These are phyloP conservation scores for Penaeus chinensis DNA, from an alignment of 1,140 invertebrate genomes.

Conservation along the genomic window DNA sequence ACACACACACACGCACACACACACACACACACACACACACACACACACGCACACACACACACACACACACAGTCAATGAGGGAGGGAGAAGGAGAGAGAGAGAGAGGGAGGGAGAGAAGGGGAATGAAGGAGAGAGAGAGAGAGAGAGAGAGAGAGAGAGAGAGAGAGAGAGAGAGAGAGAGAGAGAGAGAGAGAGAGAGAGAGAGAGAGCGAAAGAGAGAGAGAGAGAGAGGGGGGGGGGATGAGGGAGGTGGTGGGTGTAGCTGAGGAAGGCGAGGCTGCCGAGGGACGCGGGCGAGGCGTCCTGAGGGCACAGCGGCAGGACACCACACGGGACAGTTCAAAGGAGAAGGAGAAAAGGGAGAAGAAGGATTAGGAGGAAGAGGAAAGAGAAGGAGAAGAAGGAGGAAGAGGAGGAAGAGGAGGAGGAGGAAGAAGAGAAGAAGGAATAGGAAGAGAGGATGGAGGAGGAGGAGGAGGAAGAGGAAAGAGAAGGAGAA, in stretches of 20 bases:
- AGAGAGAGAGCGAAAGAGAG: not conserved
- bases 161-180: not conserved
- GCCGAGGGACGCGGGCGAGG: not conserved
- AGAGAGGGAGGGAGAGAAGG: not conserved
- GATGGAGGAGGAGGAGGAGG: no score
- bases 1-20: not conserved
- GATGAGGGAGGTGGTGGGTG: not conserved
- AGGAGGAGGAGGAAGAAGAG: no score
- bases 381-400: no score
- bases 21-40: no score
- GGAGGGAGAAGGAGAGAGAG: not conserved
- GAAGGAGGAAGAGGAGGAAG: no score
- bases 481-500: no score
- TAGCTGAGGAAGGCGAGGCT: not conserved
- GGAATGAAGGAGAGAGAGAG: not conserved
- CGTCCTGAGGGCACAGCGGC: not conserved
- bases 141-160: constrained; percentile 5
- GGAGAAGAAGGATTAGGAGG: no score
- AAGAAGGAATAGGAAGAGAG: no score
- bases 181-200: not conserved
- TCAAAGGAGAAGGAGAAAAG: no score
- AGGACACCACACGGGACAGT: no score
- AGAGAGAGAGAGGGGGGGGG: constrained; percentile 1
- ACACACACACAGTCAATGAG: no score
- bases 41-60: no score